Evolutionary conservation across 2,113 vertebrate genomes (phyloP).

Genomic region (Synchiropus splendidus): DNA sequence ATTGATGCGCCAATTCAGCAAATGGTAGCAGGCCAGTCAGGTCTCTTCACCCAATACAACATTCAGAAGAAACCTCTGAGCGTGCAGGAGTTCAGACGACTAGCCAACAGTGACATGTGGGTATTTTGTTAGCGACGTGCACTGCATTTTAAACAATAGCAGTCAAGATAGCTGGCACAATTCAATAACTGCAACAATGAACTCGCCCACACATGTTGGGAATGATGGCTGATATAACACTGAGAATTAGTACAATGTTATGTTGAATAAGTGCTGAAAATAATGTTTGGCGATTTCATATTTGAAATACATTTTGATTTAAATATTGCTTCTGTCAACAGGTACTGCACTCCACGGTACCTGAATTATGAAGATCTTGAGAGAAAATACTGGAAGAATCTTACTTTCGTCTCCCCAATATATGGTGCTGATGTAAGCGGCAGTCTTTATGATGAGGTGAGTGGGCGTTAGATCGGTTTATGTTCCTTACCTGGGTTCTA

Average conservation of each 20-base stretch:
- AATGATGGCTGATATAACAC: too few relatives aligned
- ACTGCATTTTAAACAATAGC: too few relatives aligned
- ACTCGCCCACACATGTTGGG: too few relatives aligned
- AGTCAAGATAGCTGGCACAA: too few relatives aligned
- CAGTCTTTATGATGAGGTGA: conserved; percentile 88
- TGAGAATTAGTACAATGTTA: too few relatives aligned
- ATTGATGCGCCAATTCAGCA: conserved; percentile 96
- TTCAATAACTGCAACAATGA: too few relatives aligned
- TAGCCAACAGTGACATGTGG: conserved; percentile 94
- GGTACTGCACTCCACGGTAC: conserved; percentile 95
- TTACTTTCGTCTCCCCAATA: conserved; percentile 94
- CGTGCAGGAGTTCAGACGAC: conserved; percentile 87
- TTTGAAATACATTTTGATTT: too few relatives aligned
- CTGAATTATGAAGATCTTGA: conserved; percentile 96
- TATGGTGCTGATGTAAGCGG: conserved; percentile 95
- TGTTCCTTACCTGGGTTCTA: too few relatives aligned
- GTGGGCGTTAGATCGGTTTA: not conserved
- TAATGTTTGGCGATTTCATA: too few relatives aligned
- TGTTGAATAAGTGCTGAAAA: too few relatives aligned
- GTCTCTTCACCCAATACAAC: conserved; percentile 96
- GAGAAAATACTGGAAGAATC: conserved; percentile 97
- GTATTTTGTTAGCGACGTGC: too few relatives aligned
- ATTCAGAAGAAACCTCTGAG: conserved; percentile 95
- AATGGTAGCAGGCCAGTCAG: conserved; percentile 93
- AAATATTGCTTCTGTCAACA: conserved; percentile 30